These are phyloP conservation scores for Cercocebus atys DNA, from an alignment of 2,113 vertebrate species.

Conservation along the genomic window DNA sequence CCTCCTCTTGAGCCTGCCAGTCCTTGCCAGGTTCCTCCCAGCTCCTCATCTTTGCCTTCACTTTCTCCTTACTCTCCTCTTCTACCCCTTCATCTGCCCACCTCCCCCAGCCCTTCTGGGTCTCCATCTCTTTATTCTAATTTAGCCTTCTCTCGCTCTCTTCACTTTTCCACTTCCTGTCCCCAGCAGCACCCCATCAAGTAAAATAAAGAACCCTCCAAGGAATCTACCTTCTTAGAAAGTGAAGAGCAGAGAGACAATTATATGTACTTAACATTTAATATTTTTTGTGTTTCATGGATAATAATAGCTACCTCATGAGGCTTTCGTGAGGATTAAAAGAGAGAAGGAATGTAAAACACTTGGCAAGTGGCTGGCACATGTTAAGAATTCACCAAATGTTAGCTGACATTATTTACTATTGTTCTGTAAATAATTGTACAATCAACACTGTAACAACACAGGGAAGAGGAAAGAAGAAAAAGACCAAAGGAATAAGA, in stretches of 20 bases:
- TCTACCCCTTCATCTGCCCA: background rate
- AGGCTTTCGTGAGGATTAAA: conserved; percentile 17
- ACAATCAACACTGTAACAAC: background rate
- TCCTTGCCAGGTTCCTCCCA: background rate
- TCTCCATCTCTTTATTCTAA: background rate
- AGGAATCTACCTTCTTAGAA: background rate
- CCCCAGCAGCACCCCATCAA: background rate
- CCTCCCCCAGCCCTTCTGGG: background rate
- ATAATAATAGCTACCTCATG: background rate
- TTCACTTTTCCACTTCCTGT: background rate
- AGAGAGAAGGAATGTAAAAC: background rate
- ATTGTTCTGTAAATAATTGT: background rate
- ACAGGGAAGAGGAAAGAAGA: background rate
- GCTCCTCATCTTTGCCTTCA: too few relatives aligned
- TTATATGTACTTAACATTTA: background rate
- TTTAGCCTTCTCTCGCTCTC: background rate
- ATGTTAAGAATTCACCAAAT: background rate
- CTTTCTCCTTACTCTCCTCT: background rate
- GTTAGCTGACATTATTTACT: background rate
- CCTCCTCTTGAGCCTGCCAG: background rate
- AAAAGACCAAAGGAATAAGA: background rate
- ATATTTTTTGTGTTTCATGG: background rate
- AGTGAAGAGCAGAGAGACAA: background rate
- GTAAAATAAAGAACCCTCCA: background rate
- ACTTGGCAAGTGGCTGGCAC: background rate